These are phyloP conservation scores for Zoanthus sociatus DNA, from an alignment of 92 coral and sea anemone genomes.

Conservation along the genomic window DNA sequence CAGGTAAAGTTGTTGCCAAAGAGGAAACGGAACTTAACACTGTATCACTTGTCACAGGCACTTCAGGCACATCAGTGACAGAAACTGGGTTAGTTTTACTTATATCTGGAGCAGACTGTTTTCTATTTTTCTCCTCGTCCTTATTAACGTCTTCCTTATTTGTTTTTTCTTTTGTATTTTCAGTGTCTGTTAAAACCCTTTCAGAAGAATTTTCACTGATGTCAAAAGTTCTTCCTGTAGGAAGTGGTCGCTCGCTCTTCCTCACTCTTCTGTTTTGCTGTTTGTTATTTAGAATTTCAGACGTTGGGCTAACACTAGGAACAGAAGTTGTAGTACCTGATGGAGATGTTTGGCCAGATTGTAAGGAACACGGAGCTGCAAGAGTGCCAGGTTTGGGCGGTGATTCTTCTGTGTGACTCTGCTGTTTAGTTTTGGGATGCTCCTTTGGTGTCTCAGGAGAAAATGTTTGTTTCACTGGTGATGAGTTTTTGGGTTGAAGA, in stretches of 20 bases:
- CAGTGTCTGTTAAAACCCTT: neutral
- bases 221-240: constrained; percentile 48
- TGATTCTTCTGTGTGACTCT: constrained; percentile 16
- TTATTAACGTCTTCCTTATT: neutral
- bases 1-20: neutral
- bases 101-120: neutral
- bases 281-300: constrained; percentile 60
- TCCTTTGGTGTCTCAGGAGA: neutral
- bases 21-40: neutral
- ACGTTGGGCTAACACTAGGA: constrained; percentile 61
- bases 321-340: constrained; percentile 47
- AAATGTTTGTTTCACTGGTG: constrained; percentile 9
- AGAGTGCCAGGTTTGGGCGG: neutral
- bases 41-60: neutral
- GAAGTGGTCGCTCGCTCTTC: constrained; percentile 71
- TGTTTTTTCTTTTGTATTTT: constrained; percentile 7
- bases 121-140: neutral
- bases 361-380: neutral
- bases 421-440: neutral
- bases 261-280: constrained; percentile 64
- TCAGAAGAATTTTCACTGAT: neutral
- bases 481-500: neutral
- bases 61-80: neutral
- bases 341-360: constrained; percentile 24
- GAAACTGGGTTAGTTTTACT: neutral